These are phyloP conservation scores for Galago senegalensis DNA, from an alignment of 2,797 vertebrate species.

Conservation along the genomic window DNA sequence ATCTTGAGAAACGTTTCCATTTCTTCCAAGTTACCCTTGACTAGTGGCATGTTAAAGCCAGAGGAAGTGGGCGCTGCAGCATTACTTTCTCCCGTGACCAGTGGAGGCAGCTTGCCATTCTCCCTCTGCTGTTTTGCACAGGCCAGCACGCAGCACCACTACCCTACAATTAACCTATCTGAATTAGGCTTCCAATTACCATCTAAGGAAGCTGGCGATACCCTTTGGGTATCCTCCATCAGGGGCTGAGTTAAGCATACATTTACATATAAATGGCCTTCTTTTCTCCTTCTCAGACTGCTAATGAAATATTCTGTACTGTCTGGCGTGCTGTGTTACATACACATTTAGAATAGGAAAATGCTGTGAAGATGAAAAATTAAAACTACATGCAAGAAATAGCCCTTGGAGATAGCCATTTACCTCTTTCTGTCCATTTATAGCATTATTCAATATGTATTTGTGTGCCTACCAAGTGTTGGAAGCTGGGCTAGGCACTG, in stretches of 20 bases:
- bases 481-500: not conserved
- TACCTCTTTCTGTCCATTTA: slow-evolving; percentile 24
- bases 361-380: slow-evolving; percentile 64
- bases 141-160: not conserved
- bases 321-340: slow-evolving; percentile 1
- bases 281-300: slow-evolving; percentile 46
- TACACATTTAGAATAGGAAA: slow-evolving; percentile 60
- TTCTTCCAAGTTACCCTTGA: slow-evolving; percentile 10
- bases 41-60: slow-evolving; percentile 6
- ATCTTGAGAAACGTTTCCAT: not conserved
- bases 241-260: slow-evolving; percentile 76
- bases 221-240: slow-evolving; percentile 74
- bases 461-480: not conserved
- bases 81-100: not conserved
- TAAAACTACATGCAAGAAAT: slow-evolving; percentile 64
- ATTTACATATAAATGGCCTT: slow-evolving; percentile 82
- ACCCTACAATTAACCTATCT: slow-evolving; percentile 71
- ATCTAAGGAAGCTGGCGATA: slow-evolving; percentile 55
- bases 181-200: slow-evolving; percentile 80
- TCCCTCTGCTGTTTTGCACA: slow-evolving; percentile 34
- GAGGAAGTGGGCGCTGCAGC: rapidly evolving
- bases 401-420: slow-evolving; percentile 27
- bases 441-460: not conserved
- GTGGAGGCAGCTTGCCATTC: not conserved
- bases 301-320: slow-evolving; percentile 75